phyloP scores from a whole-genome alignment of 1,140 invertebrate species.

The Episyrphus balteatus region DNA sequence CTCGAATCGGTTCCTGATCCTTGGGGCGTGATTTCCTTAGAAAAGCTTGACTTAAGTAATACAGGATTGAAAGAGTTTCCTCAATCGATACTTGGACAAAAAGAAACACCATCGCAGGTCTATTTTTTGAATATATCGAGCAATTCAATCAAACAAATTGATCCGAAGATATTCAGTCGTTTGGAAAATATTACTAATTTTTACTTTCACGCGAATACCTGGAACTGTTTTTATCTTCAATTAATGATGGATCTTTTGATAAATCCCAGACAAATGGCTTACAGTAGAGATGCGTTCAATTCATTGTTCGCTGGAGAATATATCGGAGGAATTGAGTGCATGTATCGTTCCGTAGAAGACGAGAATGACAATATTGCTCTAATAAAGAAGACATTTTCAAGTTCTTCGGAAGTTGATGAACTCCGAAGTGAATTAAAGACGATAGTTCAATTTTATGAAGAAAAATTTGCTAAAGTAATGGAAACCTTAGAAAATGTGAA shows the following conservation, averaged over 20 bases:
- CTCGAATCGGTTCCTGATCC: constrained; percentile 15
- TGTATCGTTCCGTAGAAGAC: constrained; percentile 20
- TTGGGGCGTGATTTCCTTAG: constrained; percentile 19
- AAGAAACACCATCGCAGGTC: constrained; percentile 12
- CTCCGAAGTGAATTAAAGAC: constrained; percentile 19
- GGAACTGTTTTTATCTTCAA: constrained; percentile 26
- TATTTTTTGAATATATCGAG: constrained; percentile 21
- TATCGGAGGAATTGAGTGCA: constrained; percentile 24
- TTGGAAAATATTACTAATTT: constrained; percentile 22
- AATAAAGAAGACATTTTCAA: neutral
- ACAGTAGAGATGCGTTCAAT: constrained; percentile 14
- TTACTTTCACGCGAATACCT: constrained; percentile 23
- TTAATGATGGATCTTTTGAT: constrained; percentile 23
- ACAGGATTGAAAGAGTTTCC: constrained; percentile 20
- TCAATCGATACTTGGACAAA: constrained; percentile 6
- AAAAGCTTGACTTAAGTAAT: constrained; percentile 21
- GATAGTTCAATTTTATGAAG: constrained; percentile 23
- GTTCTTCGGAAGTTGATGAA: constrained; percentile 9
- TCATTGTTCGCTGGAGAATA: constrained; percentile 24
- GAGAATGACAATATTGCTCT: neutral
- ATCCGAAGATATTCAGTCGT: constrained; percentile 12
- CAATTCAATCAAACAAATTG: constrained; percentile 22
- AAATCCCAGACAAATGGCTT: constrained; percentile 15
- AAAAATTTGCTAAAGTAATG: constrained; percentile 14
- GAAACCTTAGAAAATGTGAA: constrained; percentile 11